Evolutionary conservation across 2,113 vertebrate genomes (phyloP).

Genomic region (Gnathonemus longibarbis): DNA sequence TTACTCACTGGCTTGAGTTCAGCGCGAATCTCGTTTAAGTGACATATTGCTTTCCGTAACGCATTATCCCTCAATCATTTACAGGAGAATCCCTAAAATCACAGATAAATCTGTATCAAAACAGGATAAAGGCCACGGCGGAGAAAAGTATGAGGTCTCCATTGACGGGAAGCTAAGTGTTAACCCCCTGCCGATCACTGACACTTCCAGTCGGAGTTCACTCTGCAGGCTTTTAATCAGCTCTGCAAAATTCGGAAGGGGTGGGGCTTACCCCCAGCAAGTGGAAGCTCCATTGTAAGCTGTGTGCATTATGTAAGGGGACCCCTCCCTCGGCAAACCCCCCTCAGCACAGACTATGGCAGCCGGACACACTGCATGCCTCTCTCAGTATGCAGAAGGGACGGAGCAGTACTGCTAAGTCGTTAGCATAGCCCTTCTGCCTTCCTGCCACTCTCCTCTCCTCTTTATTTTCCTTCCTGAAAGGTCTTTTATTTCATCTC

Average conservation of each 20-base stretch:
- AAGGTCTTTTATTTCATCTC: constrained; percentile 12
- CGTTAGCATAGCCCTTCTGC: background rate
- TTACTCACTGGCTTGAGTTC: constrained; percentile 5
- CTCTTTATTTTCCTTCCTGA: constrained; percentile 8
- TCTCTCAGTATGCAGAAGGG: background rate
- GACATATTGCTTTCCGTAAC: constrained; percentile 1
- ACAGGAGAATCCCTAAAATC: background rate
- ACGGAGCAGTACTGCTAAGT: background rate
- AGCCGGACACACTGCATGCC: background rate
- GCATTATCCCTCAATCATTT: background rate
- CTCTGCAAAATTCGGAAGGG: background rate
- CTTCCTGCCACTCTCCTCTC: background rate
- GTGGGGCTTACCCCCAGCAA: constrained; percentile 4
- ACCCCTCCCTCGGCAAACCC: background rate
- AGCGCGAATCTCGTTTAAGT: background rate
- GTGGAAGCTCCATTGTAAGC: background rate
- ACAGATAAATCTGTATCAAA: constrained; percentile 2
- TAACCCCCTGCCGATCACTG: background rate
- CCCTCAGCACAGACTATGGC: background rate
- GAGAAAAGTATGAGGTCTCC: background rate
- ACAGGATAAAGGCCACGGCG: background rate
- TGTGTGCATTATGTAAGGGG: background rate
- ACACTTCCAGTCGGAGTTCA: background rate
- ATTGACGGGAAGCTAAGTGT: background rate
- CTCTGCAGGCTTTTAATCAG: background rate